Percentiles rank a stretch among this genome's conserved stretches.
Conservation (phyloP, 2,797 vertebrate species). For the Lates japonicus region DNA sequence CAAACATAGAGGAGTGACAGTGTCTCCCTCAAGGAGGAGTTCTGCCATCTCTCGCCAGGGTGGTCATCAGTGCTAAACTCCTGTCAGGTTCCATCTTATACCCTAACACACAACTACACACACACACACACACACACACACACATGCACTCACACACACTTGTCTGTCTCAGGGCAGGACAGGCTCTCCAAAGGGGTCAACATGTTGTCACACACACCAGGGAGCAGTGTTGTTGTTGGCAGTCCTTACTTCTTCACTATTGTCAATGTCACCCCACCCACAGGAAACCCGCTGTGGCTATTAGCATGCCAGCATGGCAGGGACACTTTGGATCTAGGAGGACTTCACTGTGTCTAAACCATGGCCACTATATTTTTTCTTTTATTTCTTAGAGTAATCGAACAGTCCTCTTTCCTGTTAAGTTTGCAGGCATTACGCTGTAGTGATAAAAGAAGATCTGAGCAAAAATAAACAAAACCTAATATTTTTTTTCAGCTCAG, state of each 20-base stretch:
- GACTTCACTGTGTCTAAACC: slow-evolving; percentile 16
- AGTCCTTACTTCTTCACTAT: slow-evolving; percentile 54
- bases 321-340: slow-evolving; percentile 22
- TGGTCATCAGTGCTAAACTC: no score
- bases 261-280: slow-evolving; percentile 56
- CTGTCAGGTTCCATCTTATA: no score
- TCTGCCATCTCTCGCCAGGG: slow-evolving; percentile 63
- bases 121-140: slow-evolving; percentile 36
- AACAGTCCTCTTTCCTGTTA: not conserved
- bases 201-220: slow-evolving; percentile 68
- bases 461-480: not conserved
- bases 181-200: slow-evolving; percentile 59
- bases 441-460: not conserved
- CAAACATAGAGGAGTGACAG: slow-evolving; percentile 58
- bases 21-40: slow-evolving; percentile 62
- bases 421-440: not conserved
- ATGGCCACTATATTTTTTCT: slow-evolving; percentile 14
- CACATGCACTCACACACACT: slow-evolving; percentile 36
- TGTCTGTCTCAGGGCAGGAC: slow-evolving; percentile 57
- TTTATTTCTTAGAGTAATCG: not conserved
- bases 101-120: slow-evolving; percentile 27
- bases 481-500: not conserved
- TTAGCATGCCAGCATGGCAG: slow-evolving; percentile 51
- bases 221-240: slow-evolving; percentile 62
- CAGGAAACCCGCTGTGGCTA: slow-evolving; percentile 55